These are phyloP conservation scores for Hedya salicella DNA, from an alignment of 2,888 invertebrate genomes.

Conservation along the genomic window DNA sequence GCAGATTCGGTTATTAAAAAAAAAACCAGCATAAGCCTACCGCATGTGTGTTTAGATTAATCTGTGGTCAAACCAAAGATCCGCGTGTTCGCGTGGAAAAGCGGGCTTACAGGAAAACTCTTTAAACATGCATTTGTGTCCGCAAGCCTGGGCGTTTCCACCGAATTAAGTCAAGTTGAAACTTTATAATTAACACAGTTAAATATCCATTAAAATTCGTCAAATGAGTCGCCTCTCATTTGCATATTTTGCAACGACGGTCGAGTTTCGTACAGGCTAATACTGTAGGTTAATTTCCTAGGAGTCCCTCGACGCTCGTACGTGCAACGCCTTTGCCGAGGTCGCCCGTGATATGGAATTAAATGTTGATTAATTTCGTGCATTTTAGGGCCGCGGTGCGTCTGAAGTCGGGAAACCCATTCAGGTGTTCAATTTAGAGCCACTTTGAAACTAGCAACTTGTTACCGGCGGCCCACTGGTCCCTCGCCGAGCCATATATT, in stretches of 20 bases:
- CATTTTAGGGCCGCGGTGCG: conserved; percentile 65
- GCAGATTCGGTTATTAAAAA: too few species aligned
- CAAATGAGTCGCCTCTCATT: conserved; percentile 79
- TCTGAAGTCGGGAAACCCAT: conserved; percentile 59
- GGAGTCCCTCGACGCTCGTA: conserved; percentile 72
- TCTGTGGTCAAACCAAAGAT: conserved; percentile 1
- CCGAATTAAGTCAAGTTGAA: conserved; percentile 65
- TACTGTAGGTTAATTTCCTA: conserved; percentile 71
- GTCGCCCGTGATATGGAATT: conserved; percentile 71
- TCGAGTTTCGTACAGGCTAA: conserved; percentile 67
- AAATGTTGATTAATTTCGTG: conserved; percentile 81
- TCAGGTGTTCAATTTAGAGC: conserved; percentile 73
- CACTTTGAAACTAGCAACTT: conserved; percentile 76
- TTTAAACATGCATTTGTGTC: conserved; percentile 60
- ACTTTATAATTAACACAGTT: conserved; percentile 79
- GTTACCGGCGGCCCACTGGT: conserved; percentile 63
- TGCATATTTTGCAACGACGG: conserved; percentile 76
- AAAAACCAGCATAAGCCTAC: background rate
- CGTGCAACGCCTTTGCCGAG: conserved; percentile 61
- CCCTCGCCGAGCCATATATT: conserved; percentile 60
- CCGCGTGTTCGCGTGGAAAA: conserved; percentile 13
- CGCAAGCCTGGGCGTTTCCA: conserved; percentile 52
- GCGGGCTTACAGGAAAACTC: conserved; percentile 52
- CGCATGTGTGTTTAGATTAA: background rate
- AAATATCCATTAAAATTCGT: conserved; percentile 81